These are phyloP conservation scores for Charanyca ferruginea DNA, from an alignment of 2,888 invertebrate species.

Conservation along the genomic window DNA sequence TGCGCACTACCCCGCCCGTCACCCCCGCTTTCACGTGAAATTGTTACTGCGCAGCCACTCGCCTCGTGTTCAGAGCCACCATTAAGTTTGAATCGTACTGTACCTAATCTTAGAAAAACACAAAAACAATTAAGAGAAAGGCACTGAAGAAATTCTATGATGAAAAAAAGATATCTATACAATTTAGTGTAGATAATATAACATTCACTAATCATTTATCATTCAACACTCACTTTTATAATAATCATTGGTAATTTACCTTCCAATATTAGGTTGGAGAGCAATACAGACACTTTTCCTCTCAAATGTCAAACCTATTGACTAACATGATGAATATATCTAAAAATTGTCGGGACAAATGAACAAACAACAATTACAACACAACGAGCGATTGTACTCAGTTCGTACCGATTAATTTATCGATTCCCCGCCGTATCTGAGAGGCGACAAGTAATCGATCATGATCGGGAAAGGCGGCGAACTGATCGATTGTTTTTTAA, in stretches of 20 bases:
- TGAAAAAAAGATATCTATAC: not conserved
- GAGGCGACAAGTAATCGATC: conserved; percentile 85
- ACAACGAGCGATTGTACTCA: conserved; percentile 67
- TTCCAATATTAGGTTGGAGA: conserved; percentile 24
- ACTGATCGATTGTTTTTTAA: conserved; percentile 84
- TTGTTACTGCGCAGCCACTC: too few species aligned
- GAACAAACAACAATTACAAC: conserved; percentile 71
- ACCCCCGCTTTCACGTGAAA: too few species aligned
- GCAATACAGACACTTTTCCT: conserved; percentile 39
- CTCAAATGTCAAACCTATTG: conserved; percentile 56
- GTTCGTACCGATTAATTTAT: conserved; percentile 83
- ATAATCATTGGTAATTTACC: conserved; percentile 17
- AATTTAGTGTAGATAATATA: not conserved
- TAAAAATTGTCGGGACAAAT: conserved; percentile 63
- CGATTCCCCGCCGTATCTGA: conserved; percentile 78
- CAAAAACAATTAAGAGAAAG: not conserved
- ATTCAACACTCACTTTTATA: not conserved
- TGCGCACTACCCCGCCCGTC: too few species aligned
- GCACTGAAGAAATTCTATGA: not conserved
- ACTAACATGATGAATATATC: conserved; percentile 55
- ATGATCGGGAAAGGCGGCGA: conserved; percentile 82
- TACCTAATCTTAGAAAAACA: too few species aligned
- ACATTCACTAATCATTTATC: conserved; percentile 21
- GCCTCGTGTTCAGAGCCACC: too few species aligned
- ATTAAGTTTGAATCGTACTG: too few species aligned